Percentiles rank a stretch among this genome's conserved stretches.
Conservation (phyloP, 2,113 vertebrate genomes). For the Trichomycterus rosablanca region DNA sequence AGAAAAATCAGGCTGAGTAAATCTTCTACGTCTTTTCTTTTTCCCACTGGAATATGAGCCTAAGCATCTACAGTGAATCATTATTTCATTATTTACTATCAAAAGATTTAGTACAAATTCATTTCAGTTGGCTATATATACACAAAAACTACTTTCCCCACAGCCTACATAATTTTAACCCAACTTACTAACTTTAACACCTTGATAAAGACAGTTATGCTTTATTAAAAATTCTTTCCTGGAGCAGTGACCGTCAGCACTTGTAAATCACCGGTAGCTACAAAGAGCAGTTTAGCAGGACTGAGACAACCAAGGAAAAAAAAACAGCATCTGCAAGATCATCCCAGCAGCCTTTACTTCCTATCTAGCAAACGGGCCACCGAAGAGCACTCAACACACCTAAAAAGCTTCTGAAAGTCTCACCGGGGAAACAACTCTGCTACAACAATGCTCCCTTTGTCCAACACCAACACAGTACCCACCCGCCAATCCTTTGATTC, state of each 20-base stretch:
- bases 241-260: no score
- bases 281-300: background rate
- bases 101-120: no score
- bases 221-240: background rate
- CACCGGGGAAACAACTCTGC: conserved; percentile 67
- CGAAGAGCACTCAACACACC: conserved; percentile 53
- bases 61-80: no score
- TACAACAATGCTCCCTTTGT: conserved; percentile 82
- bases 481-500: conserved; percentile 76
- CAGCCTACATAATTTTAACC: background rate
- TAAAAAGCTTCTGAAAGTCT: conserved; percentile 49
- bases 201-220: background rate
- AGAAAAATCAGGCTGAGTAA: no score
- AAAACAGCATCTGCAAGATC: conserved; percentile 17
- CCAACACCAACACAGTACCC: conserved; percentile 70
- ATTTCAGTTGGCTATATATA: no score
- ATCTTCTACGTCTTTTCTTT: no score
- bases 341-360: conserved; percentile 43
- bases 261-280: background rate
- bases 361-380: conserved; percentile 65
- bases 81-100: no score
- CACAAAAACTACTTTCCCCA: no score
- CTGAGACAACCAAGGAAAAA: background rate
- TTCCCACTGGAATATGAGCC: no score
- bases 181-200: background rate